Percentiles rank a stretch among this genome's conserved stretches.
Evolutionary conservation across 2,797 vertebrate genomes (phyloP).

Genomic region (Okamejei kenojei): DNA sequence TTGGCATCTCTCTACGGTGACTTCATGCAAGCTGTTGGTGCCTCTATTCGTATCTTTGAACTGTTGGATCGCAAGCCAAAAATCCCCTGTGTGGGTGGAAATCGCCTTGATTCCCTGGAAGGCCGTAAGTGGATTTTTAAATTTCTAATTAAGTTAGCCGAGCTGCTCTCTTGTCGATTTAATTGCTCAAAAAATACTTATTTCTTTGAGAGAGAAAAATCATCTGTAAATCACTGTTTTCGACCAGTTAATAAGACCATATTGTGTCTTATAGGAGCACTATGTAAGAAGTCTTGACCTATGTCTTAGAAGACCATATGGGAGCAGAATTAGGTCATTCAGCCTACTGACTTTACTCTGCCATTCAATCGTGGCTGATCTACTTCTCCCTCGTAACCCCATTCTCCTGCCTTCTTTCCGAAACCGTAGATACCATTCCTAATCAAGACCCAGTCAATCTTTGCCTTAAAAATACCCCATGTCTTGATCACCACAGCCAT

Average conservation of each 20-base stretch:
- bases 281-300: too few relatives aligned
- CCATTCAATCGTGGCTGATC: too few relatives aligned
- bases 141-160: neutral
- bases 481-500: too few relatives aligned
- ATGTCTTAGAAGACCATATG: too few relatives aligned
- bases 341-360: too few relatives aligned
- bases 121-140: slow-evolving; percentile 17
- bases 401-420: too few relatives aligned
- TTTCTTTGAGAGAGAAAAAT: neutral
- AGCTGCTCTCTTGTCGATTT: neutral
- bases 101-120: slow-evolving; percentile 20
- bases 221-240: neutral
- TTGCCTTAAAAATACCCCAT: too few relatives aligned
- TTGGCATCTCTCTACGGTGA: slow-evolving; percentile 37
- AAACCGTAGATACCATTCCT: too few relatives aligned
- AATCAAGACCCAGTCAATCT: too few relatives aligned
- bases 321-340: too few relatives aligned
- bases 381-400: too few relatives aligned
- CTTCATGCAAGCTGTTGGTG: slow-evolving; percentile 39
- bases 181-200: neutral
- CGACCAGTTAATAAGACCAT: neutral
- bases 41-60: slow-evolving; percentile 38
- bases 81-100: slow-evolving; percentile 33
- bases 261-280: too few relatives aligned
- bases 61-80: slow-evolving; percentile 34